phyloP scores from a whole-genome alignment of 2,113 vertebrate genomes.

The Psittacara wagleri region DNA sequence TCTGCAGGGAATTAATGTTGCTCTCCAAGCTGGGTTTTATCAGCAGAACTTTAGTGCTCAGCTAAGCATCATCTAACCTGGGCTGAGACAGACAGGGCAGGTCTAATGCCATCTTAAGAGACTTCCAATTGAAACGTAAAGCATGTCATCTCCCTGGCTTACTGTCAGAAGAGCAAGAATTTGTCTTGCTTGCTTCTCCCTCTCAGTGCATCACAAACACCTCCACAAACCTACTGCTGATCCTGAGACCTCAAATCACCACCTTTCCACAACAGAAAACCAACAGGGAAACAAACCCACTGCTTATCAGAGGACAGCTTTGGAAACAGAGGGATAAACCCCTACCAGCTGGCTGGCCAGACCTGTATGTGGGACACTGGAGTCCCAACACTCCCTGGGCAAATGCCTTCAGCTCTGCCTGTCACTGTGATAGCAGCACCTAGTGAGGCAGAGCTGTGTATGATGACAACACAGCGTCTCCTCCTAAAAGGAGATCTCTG shows the following conservation, averaged over 20 bases:
- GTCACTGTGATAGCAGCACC: background rate
- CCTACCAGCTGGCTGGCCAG: background rate
- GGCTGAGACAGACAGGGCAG: background rate
- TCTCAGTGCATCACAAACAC: background rate
- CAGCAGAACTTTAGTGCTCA: background rate
- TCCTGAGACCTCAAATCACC: background rate
- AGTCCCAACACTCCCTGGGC: background rate
- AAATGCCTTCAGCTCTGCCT: background rate
- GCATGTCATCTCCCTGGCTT: background rate
- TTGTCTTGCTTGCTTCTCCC: background rate
- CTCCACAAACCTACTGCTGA: background rate
- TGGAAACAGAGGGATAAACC: background rate
- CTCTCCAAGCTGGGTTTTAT: background rate
- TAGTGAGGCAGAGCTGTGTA: accelerated
- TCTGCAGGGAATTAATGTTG: background rate
- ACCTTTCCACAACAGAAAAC: background rate
- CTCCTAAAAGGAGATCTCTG: background rate
- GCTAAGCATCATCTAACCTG: background rate
- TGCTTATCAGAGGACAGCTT: background rate
- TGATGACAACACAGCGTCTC: background rate
- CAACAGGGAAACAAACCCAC: background rate
- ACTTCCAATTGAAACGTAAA: background rate
- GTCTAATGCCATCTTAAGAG: background rate
- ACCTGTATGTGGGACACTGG: accelerated
- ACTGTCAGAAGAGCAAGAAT: background rate